These are phyloP conservation scores for Monoplex corrugatus DNA, from an alignment of 2,888 invertebrate genomes.

Conservation along the genomic window DNA sequence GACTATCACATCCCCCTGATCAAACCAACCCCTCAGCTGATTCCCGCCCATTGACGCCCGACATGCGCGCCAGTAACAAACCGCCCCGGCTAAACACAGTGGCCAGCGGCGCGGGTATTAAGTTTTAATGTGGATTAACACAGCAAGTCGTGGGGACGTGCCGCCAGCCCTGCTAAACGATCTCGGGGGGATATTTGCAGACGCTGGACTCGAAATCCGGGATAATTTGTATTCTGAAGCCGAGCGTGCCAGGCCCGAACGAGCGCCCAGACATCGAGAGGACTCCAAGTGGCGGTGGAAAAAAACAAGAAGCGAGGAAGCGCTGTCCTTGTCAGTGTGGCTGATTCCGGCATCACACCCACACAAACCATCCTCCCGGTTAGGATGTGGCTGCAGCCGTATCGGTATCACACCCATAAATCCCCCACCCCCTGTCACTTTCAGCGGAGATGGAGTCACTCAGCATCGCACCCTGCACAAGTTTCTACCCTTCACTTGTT, in stretches of 20 bases:
- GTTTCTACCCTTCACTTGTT: not conserved
- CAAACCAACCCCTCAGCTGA: not conserved
- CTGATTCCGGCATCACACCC: not conserved
- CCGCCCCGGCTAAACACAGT: constrained; percentile 27
- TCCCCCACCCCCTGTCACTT: not conserved
- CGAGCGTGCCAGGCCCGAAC: constrained; percentile 1
- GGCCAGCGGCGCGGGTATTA: constrained; percentile 32
- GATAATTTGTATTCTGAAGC: constrained; percentile 17
- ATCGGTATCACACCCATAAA: not conserved
- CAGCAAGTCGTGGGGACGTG: constrained; percentile 7
- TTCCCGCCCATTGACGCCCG: constrained; percentile 17
- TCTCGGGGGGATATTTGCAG: constrained; percentile 12
- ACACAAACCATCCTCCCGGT: not conserved
- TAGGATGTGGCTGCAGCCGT: not conserved
- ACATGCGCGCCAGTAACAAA: constrained; percentile 29
- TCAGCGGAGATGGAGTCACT: no score
- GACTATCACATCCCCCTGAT: not conserved
- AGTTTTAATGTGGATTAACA: constrained; percentile 48
- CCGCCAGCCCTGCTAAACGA: not conserved
- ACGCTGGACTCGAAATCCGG: constrained; percentile 10
- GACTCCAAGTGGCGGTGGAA: not conserved
- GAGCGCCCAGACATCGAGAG: not conserved
- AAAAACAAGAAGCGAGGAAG: not conserved
- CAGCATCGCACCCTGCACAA: not conserved
- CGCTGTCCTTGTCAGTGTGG: not conserved